These are phyloP conservation scores for Poecilia latipinna DNA, from an alignment of 2,113 vertebrate species.

Conservation along the genomic window DNA sequence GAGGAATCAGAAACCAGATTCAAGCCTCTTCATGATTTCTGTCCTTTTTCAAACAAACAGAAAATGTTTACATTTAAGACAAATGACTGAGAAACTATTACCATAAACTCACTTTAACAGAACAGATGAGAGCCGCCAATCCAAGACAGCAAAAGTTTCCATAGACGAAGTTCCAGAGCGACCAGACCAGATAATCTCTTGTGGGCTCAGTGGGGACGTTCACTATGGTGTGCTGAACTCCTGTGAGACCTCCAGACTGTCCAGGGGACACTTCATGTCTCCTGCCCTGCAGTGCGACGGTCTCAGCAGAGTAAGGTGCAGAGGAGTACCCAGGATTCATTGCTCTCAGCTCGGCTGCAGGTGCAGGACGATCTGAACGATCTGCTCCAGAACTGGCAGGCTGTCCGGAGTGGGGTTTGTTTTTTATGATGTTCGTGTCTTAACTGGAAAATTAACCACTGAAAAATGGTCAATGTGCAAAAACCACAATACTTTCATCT, in stretches of 20 bases:
- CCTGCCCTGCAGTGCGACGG: not conserved
- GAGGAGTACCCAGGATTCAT: not conserved
- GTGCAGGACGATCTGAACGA: not conserved
- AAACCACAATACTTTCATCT: too few relatives aligned
- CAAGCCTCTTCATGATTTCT: too few relatives aligned
- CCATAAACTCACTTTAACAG: slow-evolving; percentile 61
- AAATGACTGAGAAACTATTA: too few relatives aligned
- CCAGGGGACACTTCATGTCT: not conserved
- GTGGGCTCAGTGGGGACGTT: not conserved
- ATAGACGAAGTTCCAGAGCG: slow-evolving; percentile 32
- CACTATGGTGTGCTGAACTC: slow-evolving; percentile 12
- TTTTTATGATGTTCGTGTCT: too few relatives aligned
- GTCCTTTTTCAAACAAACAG: too few relatives aligned
- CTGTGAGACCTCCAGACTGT: not conserved
- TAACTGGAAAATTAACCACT: too few relatives aligned
- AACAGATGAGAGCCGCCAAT: slow-evolving; percentile 57
- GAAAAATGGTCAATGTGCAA: too few relatives aligned
- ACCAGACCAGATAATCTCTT: slow-evolving; percentile 68
- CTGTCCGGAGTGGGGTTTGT: too few relatives aligned
- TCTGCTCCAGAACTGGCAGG: not conserved
- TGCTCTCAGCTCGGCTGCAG: not conserved
- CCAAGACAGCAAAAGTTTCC: slow-evolving; percentile 57
- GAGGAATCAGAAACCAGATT: too few relatives aligned
- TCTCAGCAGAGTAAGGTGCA: not conserved
- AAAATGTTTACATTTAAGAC: too few relatives aligned